phyloP scores from a whole-genome alignment of 2,113 vertebrate genomes.

The Corythoichthys intestinalis region DNA sequence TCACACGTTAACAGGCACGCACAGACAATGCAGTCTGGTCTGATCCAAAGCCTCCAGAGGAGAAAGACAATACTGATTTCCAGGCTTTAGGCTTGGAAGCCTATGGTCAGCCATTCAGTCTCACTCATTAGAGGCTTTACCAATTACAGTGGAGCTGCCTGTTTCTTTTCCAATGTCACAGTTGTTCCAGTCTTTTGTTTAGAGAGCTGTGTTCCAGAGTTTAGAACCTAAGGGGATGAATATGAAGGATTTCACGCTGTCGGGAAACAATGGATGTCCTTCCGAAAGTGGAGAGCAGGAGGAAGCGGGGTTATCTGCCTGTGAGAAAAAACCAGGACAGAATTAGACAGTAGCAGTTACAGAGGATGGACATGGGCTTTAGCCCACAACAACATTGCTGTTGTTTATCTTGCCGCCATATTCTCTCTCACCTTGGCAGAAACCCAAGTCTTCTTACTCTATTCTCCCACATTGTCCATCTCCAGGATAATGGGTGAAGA shows the following conservation, averaged over 20 bases:
- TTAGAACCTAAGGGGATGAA: constrained; percentile 21
- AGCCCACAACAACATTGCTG: constrained; percentile 9
- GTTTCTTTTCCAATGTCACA: constrained; percentile 28
- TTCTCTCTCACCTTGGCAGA: constrained; percentile 13
- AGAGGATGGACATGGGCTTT: constrained; percentile 17
- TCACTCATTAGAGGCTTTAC: constrained; percentile 47
- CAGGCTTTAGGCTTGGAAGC: constrained; percentile 30
- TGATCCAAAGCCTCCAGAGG: constrained; percentile 27
- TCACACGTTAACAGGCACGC: constrained; percentile 11
- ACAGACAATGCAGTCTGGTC: constrained; percentile 18
- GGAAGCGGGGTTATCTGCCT: constrained; percentile 11
- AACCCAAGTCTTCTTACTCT: constrained; percentile 8
- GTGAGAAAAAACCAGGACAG: constrained; percentile 27
- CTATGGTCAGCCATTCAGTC: constrained; percentile 33
- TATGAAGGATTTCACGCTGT: constrained; percentile 29
- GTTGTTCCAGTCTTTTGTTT: constrained; percentile 47
- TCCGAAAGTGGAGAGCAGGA: constrained; percentile 26
- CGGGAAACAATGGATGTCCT: constrained; percentile 44
- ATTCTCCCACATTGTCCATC: constrained; percentile 15
- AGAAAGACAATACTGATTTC: constrained; percentile 32
- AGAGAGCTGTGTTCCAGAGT: constrained; percentile 31
- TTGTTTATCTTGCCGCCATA: background rate
- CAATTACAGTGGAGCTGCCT: constrained; percentile 41
- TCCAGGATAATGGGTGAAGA: background rate
- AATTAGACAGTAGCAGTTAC: constrained; percentile 26